phyloP scores from a whole-genome alignment of 2,888 invertebrate species.

The Endotricha flammealis region DNA sequence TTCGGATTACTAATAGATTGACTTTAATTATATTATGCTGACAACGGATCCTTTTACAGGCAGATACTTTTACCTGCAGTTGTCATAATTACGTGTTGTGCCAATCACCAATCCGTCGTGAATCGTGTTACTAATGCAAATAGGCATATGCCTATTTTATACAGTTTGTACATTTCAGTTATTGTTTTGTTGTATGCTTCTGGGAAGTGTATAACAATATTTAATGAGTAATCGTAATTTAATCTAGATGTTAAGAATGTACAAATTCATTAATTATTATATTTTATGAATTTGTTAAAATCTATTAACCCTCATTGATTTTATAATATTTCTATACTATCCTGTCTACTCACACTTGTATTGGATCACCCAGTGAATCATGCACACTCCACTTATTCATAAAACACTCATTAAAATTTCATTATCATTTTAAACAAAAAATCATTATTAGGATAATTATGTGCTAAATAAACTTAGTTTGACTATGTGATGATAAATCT shows the following conservation, averaged over 20 bases:
- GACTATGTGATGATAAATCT: slow-evolving; percentile 37
- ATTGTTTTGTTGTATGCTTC: slow-evolving; percentile 43
- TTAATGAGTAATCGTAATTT: slow-evolving; percentile 27
- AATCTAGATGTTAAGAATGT: slow-evolving; percentile 37
- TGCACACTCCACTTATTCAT: slow-evolving; percentile 5
- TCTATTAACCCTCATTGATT: slow-evolving; percentile 2
- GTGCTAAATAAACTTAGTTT: slow-evolving; percentile 21
- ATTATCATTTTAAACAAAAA: background rate
- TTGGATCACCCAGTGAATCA: slow-evolving; percentile 9
- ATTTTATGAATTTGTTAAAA: slow-evolving; percentile 17
- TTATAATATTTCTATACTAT: slow-evolving; percentile 4
- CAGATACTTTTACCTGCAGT: slow-evolving; percentile 8
- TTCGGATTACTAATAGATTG: too few species aligned
- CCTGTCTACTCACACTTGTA: slow-evolving; percentile 5
- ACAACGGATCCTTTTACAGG: too few species aligned
- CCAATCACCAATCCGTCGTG: slow-evolving; percentile 17
- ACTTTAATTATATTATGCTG: too few species aligned
- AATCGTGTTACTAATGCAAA: slow-evolving; percentile 21
- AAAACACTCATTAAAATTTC: slow-evolving; percentile 8
- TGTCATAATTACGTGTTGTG: slow-evolving; percentile 13
- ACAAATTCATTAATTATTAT: slow-evolving; percentile 37
- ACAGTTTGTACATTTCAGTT: slow-evolving; percentile 18
- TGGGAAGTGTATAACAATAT: slow-evolving; percentile 52
- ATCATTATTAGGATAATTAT: slow-evolving; percentile 4
- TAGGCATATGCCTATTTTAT: slow-evolving; percentile 44